These are phyloP conservation scores for Arenicola marina DNA, from an alignment of 2,888 invertebrate species.

Conservation along the genomic window DNA sequence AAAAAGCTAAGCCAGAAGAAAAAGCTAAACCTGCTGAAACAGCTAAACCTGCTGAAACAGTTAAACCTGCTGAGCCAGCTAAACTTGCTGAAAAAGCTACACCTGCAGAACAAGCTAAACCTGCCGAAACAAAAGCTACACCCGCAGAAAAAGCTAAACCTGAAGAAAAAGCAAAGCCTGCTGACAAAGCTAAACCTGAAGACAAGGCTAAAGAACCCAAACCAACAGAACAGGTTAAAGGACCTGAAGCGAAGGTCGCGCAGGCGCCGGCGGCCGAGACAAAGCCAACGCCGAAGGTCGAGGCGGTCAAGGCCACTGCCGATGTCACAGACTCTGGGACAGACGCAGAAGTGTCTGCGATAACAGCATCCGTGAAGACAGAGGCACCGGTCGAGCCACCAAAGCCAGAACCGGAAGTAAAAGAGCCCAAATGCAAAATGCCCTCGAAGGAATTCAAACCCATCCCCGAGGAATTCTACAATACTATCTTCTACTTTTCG, in stretches of 20 bases:
- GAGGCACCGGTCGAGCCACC: not conserved
- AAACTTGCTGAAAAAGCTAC: conserved; percentile 4
- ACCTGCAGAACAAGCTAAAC: conserved; percentile 8
- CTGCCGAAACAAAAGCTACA: not conserved
- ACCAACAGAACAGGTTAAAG: not conserved
- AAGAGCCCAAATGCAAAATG: not conserved
- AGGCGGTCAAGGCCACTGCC: not conserved
- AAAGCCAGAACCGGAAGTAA: conserved; percentile 11
- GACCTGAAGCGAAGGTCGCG: not conserved
- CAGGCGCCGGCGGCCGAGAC: not conserved
- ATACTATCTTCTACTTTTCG: conserved; percentile 37
- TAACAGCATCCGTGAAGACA: not conserved
- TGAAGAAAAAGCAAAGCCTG: not conserved
- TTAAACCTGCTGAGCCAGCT: conserved; percentile 8
- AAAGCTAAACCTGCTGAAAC: too few relatives aligned
- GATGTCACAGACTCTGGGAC: not conserved
- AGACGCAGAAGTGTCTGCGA: not conserved
- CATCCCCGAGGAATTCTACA: conserved; percentile 31
- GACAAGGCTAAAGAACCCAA: not conserved
- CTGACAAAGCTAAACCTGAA: not conserved
- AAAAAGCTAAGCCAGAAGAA: not conserved
- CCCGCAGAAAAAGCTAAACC: not conserved
- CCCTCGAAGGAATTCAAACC: conserved; percentile 19
- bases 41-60: too few relatives aligned
- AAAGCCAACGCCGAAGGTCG: not conserved